Evolutionary conservation across 2,888 invertebrate genomes (phyloP).

Genomic region (Dromius quadrimaculatus): DNA sequence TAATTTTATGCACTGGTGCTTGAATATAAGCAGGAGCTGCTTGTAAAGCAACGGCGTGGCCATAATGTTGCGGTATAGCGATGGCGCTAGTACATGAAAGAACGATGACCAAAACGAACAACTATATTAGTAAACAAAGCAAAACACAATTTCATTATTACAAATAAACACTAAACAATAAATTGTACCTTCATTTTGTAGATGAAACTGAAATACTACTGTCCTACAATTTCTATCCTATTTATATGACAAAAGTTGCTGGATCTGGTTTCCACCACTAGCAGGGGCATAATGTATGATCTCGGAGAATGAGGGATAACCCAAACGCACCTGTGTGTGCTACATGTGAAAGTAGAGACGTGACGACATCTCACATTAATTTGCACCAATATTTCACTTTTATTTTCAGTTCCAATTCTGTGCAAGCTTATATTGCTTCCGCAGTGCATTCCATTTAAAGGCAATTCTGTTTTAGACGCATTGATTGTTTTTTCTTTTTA

Average conservation of each 20-base stretch:
- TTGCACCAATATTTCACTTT: conserved; percentile 31
- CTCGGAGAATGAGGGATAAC: conserved; percentile 2
- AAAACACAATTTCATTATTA: not conserved
- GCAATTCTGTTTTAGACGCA: too few species aligned
- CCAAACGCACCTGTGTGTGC: conserved; percentile 34
- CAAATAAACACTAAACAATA: not conserved
- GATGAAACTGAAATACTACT: conserved; percentile 23
- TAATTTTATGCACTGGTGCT: conserved; percentile 40
- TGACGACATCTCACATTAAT: conserved; percentile 32
- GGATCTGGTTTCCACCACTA: conserved; percentile 31
- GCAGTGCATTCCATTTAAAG: too few species aligned
- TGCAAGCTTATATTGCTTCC: not conserved
- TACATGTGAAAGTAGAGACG: conserved; percentile 41
- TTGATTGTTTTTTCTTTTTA: too few species aligned
- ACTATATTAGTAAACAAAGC: not conserved
- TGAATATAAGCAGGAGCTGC: conserved; percentile 29
- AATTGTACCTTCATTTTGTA: conserved; percentile 38
- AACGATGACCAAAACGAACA: conserved; percentile 21
- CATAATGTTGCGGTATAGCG: conserved; percentile 28
- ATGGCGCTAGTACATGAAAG: not conserved
- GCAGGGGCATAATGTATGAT: conserved; percentile 24
- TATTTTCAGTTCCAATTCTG: conserved; percentile 18
- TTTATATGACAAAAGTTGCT: conserved; percentile 22
- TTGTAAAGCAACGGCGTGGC: conserved; percentile 20
- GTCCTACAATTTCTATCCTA: conserved; percentile 14